Base-by-base conservation (phyloP, 2,113 vertebrate species). In the Paraplagusia blochii region DNA sequence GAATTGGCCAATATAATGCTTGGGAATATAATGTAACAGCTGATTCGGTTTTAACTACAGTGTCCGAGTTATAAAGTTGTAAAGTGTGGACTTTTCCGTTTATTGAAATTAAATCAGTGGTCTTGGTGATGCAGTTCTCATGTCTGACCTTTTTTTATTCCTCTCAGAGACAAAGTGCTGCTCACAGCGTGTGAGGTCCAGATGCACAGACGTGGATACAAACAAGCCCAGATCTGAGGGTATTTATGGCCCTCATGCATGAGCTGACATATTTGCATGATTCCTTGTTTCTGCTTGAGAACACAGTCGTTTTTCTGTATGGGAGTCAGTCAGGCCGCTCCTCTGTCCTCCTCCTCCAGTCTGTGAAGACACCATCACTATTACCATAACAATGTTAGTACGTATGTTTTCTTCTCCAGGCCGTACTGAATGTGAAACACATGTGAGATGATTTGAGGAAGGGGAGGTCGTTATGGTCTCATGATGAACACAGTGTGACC, bases 321-420 rank as follows among this genome's bases (percentile, higher is more conserved):
- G 63, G 53, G 79, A 75, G 77, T 81, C 75, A 79, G 17, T 11
- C 7, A 39, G 0, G 4, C 34, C 19, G 51, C 38, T 40, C 52
- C 44, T 43, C 17, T 11, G 6, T 19, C 42, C 49, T 9, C 34
- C 7, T 35, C 22, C 33, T 70, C 69, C 73, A 76, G 72, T 62
- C 58, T 44, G 60, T 38, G 38, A 58, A 50, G 22, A 40, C 45
- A 3, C 7, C 7, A n/a, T 76, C 68, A 43, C 5, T 19, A 85
- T 87, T 86, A 80, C 46, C 86, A 90, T 85, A 88, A 85, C 74
- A 81, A 81, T 56, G 82, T 63, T 43, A 52, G 6, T 6, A 29
- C 59, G 9, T 42, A 76, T 66, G 62, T 57, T 60, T 54, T 16
- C 58, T 54, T 65, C 65, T 58, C 38, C 77, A 43, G 69, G 58